phyloP scores from a whole-genome alignment of 1,140 invertebrate genomes.

The Calliphora vicina region DNA sequence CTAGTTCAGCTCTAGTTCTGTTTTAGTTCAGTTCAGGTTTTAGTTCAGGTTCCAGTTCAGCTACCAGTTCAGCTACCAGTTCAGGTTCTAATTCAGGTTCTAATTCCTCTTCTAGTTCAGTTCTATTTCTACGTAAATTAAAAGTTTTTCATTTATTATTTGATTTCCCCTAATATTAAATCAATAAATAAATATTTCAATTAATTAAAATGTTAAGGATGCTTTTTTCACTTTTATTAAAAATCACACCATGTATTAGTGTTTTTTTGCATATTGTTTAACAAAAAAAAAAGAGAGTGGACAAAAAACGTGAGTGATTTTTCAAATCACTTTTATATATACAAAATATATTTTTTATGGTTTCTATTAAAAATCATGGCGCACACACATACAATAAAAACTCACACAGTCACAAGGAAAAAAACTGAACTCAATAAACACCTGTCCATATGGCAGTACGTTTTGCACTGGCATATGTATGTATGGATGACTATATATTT shows the following conservation, averaged over 20 bases:
- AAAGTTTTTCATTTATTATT: too few relatives aligned
- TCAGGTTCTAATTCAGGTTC: too few relatives aligned
- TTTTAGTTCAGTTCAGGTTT: too few relatives aligned
- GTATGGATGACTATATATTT: not conserved
- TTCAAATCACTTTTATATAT: conserved; percentile 23
- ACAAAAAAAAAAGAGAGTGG: not conserved
- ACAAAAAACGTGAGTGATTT: conserved; percentile 28
- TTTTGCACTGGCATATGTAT: not conserved
- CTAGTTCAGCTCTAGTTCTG: too few relatives aligned
- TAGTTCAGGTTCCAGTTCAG: too few relatives aligned
- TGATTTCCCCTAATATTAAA: not conserved
- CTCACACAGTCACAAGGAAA: not conserved
- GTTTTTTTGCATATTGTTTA: not conserved
- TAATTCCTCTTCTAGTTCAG: too few relatives aligned
- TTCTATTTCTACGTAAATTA: too few relatives aligned
- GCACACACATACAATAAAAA: not conserved
- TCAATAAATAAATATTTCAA: conserved; percentile 33
- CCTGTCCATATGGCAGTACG: conserved; percentile 18
- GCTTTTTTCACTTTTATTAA: not conserved
- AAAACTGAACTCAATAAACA: conserved; percentile 29
- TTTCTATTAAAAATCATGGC: conserved; percentile 20
- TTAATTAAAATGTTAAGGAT: conserved; percentile 27
- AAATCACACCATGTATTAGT: conserved; percentile 11
- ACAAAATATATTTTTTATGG: not conserved
- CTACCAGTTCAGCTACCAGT: too few relatives aligned